These are phyloP conservation scores for Troides oblongomaculatus DNA, from an alignment of 2,888 invertebrate genomes.

Conservation along the genomic window DNA sequence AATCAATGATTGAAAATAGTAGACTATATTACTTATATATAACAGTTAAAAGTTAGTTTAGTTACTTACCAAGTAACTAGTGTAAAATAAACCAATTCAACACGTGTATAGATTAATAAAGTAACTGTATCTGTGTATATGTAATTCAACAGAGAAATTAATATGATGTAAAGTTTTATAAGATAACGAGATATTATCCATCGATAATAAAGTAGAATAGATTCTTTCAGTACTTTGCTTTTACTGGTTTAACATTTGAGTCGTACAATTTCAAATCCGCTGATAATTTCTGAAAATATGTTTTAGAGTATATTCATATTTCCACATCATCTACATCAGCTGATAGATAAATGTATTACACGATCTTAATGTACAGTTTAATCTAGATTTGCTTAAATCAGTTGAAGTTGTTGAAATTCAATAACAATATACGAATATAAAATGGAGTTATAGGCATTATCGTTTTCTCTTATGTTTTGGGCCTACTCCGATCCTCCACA, in stretches of 20 bases:
- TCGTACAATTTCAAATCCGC: background rate
- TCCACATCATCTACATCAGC: background rate
- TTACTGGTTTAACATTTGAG: background rate
- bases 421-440: background rate
- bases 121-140: background rate
- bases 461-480: constrained; percentile 35
- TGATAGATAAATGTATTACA: too few relatives aligned
- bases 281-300: background rate
- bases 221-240: background rate
- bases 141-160: background rate
- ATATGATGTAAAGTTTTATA: too few relatives aligned
- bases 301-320: background rate
- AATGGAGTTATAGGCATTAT: background rate
- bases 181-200: too few relatives aligned
- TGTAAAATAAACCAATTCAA: too few relatives aligned
- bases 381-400: background rate
- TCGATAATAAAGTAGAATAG: too few relatives aligned
- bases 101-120: background rate
- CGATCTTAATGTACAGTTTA: too few relatives aligned
- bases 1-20: too few relatives aligned
- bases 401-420: background rate
- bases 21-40: too few relatives aligned
- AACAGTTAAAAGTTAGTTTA: too few relatives aligned
- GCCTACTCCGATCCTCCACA: constrained; percentile 36
- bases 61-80: too few relatives aligned